A percentile compares a stretch with the other conserved stretches of the same genome.
phyloP scores from a whole-genome alignment of 2,888 invertebrate genomes.

The Archips crataeganus region DNA sequence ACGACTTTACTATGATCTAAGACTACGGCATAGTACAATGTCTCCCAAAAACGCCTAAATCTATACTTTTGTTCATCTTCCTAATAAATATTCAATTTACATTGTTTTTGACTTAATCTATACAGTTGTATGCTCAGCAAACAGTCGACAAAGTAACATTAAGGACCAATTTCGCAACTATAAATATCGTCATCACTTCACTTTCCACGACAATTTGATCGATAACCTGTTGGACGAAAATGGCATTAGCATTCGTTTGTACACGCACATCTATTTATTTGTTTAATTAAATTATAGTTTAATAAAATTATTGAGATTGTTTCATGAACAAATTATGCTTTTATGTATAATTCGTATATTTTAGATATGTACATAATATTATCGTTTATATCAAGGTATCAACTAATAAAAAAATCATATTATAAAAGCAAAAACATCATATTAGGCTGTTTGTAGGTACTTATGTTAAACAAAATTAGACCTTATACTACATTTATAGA shows the following conservation, averaged over 20 bases:
- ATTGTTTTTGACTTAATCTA: slow-evolving; percentile 40
- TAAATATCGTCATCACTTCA: background rate
- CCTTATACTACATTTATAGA: slow-evolving; percentile 43
- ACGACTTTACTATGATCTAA: slow-evolving; percentile 53
- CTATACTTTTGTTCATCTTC: slow-evolving; percentile 48
- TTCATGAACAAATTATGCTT: slow-evolving; percentile 14
- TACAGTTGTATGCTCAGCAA: slow-evolving; percentile 6
- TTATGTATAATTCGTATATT: background rate
- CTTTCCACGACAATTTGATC: background rate
- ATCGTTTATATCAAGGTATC: slow-evolving; percentile 21
- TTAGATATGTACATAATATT: slow-evolving; percentile 39
- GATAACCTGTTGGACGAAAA: background rate
- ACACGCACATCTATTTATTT: background rate
- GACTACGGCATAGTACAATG: slow-evolving; percentile 46
- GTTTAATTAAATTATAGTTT: background rate
- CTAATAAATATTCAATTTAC: slow-evolving; percentile 53
- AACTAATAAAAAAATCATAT: slow-evolving; percentile 10
- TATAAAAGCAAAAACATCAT: slow-evolving; percentile 24
- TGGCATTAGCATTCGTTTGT: slow-evolving; percentile 2
- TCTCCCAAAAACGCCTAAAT: slow-evolving; percentile 50
- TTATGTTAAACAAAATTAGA: slow-evolving; percentile 44
- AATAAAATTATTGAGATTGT: slow-evolving; percentile 1
- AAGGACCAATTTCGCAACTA: background rate
- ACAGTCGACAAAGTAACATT: slow-evolving; percentile 6
- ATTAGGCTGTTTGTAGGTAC: slow-evolving; percentile 31